A percentile compares a stretch with the other conserved stretches of the same genome.
Conservation (phyloP, 2,113 vertebrate genomes). For the Clarias macrocephalus region DNA sequence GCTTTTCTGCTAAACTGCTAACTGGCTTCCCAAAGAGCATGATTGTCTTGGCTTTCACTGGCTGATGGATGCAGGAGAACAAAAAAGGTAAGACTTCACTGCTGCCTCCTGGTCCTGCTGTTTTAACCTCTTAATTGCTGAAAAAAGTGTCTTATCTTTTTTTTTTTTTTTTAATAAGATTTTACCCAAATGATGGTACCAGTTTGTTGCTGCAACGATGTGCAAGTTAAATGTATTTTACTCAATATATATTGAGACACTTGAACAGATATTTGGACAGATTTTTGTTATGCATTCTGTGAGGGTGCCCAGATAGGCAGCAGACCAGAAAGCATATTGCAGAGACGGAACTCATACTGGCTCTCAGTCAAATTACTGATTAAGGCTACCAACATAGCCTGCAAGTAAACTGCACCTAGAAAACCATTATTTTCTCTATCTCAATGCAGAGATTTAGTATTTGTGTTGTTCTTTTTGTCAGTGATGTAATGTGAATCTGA, state of each 20-base stretch:
- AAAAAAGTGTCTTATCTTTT: neutral
- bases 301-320: slow-evolving; percentile 2
- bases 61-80: slow-evolving; percentile 43
- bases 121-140: slow-evolving; percentile 16
- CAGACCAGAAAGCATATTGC: slow-evolving; percentile 12
- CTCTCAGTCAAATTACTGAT: slow-evolving; percentile 27
- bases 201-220: neutral
- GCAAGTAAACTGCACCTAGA: slow-evolving; percentile 1
- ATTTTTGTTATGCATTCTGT: slow-evolving; percentile 26
- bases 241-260: neutral
- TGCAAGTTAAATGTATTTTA: neutral
- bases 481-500: neutral
- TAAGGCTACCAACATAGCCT: neutral
- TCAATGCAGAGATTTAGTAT: slow-evolving; percentile 9
- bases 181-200: neutral
- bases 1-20: slow-evolving; percentile 56
- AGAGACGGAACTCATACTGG: slow-evolving; percentile 9
- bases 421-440: neutral
- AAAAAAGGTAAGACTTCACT: slow-evolving; percentile 53
- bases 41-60: slow-evolving; percentile 21
- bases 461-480: slow-evolving; percentile 10
- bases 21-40: slow-evolving; percentile 70
- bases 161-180: neutral
- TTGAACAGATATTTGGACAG: neutral
- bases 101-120: slow-evolving; percentile 25